Evolutionary conservation across 2,797 vertebrate species (phyloP).

Genomic region (Phalloptychus januarius): DNA sequence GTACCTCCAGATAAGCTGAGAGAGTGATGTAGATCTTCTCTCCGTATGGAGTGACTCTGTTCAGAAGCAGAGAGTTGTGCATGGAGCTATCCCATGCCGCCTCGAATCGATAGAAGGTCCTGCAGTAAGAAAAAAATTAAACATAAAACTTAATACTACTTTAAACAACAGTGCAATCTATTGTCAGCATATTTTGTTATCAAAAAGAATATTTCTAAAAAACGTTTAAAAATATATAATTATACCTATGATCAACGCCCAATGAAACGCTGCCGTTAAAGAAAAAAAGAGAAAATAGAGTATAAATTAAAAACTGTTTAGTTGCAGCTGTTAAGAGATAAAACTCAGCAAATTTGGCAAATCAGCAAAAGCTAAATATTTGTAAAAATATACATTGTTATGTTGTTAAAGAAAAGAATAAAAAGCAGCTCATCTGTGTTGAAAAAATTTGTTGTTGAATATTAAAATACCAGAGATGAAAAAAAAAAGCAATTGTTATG

Average conservation of each 20-base stretch:
- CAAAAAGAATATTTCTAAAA: conserved; percentile 23
- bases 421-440: conserved; percentile 4
- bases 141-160: neutral
- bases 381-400: conserved; percentile 11
- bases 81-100: conserved; percentile 98
- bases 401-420: neutral
- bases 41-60: conserved; percentile 95
- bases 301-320: conserved; percentile 60
- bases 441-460: neutral
- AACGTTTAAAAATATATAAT: conserved; percentile 44
- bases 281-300: conserved; percentile 74
- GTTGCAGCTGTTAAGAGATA: conserved; percentile 48
- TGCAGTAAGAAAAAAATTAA: conserved; percentile 56
- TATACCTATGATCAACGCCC: conserved; percentile 95
- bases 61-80: conserved; percentile 97
- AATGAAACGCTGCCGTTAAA: conserved; percentile 86
- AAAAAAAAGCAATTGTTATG: neutral
- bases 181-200: conserved; percentile 15
- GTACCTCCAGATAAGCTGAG: conserved; percentile 95
- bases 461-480: neutral
- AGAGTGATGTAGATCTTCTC: conserved; percentile 99
- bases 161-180: too few relatives aligned
- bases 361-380: conserved; percentile 82
- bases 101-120: conserved; percentile 97
- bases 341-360: conserved; percentile 56